Conservation (phyloP, 64 coral and sea anemone genomes). For the Acropora yongei region DNA sequence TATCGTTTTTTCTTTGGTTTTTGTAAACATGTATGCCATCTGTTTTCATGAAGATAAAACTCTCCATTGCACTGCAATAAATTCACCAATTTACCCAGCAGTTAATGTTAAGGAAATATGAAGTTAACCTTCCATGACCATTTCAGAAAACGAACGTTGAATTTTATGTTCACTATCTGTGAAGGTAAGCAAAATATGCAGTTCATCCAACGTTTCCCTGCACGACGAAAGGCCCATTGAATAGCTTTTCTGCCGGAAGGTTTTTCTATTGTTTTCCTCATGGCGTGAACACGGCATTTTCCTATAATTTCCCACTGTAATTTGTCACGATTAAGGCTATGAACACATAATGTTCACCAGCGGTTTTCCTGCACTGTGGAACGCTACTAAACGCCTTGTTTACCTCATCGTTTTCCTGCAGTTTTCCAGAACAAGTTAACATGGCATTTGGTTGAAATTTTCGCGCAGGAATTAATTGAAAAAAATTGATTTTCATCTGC, state of each 20-base stretch:
- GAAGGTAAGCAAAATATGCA: slow-evolving; percentile 18
- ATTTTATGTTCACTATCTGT: not conserved
- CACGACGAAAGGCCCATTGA: not conserved
- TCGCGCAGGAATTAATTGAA: not conserved
- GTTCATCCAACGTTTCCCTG: not conserved
- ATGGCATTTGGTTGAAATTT: not conserved
- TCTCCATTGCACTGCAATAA: not conserved
- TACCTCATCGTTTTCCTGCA: not conserved
- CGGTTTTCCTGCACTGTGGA: not conserved
- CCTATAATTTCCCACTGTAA: not conserved
- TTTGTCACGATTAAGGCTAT: not conserved
- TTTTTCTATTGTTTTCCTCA: not conserved
- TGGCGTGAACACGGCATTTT: not conserved
- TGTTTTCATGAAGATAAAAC: no score
- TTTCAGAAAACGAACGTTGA: not conserved
- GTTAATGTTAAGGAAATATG: slow-evolving; percentile 4
- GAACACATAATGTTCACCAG: not conserved
- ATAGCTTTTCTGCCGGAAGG: not conserved
- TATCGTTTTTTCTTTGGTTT: no score
- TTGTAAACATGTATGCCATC: no score
- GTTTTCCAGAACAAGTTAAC: not conserved
- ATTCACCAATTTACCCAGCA: not conserved
- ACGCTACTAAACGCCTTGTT: slow-evolving; percentile 8
- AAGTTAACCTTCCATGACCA: not conserved
- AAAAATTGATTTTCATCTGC: not conserved